phyloP scores from a whole-genome alignment of 2,113 vertebrate species.

The Apteryx mantelli region DNA sequence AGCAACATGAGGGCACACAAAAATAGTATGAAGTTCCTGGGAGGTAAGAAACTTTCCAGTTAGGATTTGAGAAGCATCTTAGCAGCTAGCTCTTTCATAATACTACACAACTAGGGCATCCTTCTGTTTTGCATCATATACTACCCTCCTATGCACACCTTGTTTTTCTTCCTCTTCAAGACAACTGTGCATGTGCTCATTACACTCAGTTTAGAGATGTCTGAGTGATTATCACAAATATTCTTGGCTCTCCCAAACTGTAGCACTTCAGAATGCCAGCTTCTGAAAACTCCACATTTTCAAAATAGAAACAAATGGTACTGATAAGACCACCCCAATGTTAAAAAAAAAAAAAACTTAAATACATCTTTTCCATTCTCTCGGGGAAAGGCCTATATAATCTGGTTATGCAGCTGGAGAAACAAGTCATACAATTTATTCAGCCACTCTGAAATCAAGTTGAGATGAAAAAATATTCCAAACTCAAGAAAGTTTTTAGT shows the following conservation, averaged over 20 bases:
- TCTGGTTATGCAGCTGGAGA: not conserved
- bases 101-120: not conserved
- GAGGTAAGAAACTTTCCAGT: not conserved
- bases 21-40: slow-evolving; percentile 8
- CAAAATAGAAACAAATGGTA: not conserved
- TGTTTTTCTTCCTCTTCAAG: not conserved
- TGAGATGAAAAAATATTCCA: not conserved
- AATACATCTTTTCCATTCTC: not conserved
- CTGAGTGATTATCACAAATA: not conserved
- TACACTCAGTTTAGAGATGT: not conserved
- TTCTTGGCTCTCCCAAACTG: not conserved
- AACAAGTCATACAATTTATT: not conserved
- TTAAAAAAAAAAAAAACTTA: not conserved
- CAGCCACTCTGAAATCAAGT: not conserved
- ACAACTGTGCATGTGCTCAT: not conserved
- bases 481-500: not conserved
- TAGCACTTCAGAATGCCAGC: not conserved
- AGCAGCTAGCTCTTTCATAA: not conserved
- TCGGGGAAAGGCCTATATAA: not conserved
- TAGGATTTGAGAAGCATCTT: not conserved
- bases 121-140: not conserved
- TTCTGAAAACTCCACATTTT: not conserved
- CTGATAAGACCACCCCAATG: not conserved
- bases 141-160: not conserved
- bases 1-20: slow-evolving; percentile 30